These are phyloP conservation scores for Drosophila kanapiae DNA, from an alignment of 1,140 invertebrate genomes.

Conservation along the genomic window DNA sequence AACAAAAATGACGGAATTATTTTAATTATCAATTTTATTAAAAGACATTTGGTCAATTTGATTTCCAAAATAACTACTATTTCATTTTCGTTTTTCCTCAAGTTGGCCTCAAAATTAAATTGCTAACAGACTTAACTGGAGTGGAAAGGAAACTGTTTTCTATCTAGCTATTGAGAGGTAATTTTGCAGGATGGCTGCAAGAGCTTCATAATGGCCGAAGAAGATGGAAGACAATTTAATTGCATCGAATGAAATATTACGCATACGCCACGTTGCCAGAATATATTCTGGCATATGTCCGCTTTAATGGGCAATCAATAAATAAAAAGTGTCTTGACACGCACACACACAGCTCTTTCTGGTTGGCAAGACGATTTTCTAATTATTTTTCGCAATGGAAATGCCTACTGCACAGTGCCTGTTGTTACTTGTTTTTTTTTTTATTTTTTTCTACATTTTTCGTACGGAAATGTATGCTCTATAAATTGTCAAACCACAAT, in stretches of 20 bases:
- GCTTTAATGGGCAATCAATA: slow-evolving; percentile 58
- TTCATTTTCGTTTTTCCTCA: neutral
- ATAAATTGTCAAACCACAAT: slow-evolving; percentile 70
- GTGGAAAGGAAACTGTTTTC: neutral
- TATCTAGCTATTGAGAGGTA: neutral
- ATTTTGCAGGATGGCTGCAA: neutral
- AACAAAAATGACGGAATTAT: neutral
- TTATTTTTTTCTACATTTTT: slow-evolving; percentile 25
- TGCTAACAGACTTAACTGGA: neutral
- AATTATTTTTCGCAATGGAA: slow-evolving; percentile 58
- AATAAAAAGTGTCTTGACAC: slow-evolving; percentile 54
- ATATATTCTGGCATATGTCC: neutral
- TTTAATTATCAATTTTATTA: slow-evolving; percentile 4
- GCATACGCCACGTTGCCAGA: slow-evolving; percentile 21
- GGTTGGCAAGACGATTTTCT: slow-evolving; percentile 51
- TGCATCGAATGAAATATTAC: slow-evolving; percentile 25
- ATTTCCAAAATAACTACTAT: neutral
- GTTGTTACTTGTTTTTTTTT: neutral
- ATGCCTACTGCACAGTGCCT: neutral
- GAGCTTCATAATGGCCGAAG: neutral
- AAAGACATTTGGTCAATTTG: neutral
- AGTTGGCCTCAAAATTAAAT: slow-evolving; percentile 1
- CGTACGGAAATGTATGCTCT: slow-evolving; percentile 44
- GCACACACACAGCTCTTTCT: slow-evolving; percentile 3
- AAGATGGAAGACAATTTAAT: slow-evolving; percentile 8